Percentiles rank a stretch among this genome's conserved stretches.
Conservation (phyloP, 2,113 vertebrate genomes). For the Prunella fulvescens region DNA sequence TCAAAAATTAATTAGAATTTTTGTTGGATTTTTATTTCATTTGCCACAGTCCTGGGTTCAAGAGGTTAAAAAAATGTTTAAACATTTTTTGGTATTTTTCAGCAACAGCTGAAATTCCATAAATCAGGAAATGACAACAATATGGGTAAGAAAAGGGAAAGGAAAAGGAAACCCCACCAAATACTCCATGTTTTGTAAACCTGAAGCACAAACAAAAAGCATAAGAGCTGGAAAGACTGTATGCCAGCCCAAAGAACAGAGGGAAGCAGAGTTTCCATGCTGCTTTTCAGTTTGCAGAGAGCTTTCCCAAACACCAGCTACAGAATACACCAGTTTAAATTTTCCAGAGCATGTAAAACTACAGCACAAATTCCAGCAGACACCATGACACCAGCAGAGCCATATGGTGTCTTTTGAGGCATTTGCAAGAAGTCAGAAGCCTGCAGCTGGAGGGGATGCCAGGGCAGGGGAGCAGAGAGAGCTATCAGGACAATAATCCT, state of each 20-base stretch:
- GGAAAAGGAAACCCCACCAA: not conserved
- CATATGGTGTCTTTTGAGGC: not conserved
- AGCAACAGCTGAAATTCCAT: not conserved
- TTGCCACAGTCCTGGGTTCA: not conserved
- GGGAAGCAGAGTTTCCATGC: not conserved
- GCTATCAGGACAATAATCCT: not conserved
- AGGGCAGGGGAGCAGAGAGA: not conserved
- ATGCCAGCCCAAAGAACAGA: not conserved
- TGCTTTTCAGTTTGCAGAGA: not conserved
- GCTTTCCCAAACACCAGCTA: not conserved
- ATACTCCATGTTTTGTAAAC: accelerated
- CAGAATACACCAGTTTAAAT: not conserved
- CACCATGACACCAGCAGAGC: not conserved
- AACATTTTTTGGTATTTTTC: not conserved
- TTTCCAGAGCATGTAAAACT: not conserved
- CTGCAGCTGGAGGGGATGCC: not conserved
- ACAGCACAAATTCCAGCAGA: not conserved
- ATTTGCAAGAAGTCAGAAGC: not conserved
- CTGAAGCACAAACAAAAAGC: not conserved
- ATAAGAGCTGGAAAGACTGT: not conserved
- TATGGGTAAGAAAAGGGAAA: not conserved
- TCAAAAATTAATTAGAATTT: not conserved
- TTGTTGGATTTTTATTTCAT: not conserved
- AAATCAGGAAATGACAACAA: not conserved
- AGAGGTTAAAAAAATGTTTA: not conserved